These are phyloP conservation scores for Cotesia glomerata DNA, from an alignment of 1,140 invertebrate genomes.

Conservation along the genomic window DNA sequence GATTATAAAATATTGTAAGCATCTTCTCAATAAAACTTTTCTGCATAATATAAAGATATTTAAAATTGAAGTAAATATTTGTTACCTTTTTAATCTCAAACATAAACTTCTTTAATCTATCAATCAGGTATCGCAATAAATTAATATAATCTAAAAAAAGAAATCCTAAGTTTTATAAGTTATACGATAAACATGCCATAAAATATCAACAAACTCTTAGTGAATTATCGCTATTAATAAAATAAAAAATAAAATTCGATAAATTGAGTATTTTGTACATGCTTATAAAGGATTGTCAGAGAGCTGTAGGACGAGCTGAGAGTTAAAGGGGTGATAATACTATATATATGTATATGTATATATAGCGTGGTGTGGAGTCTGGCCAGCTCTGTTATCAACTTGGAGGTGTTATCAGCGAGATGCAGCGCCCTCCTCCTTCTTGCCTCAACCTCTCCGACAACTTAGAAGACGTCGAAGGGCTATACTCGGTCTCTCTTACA, in stretches of 20 bases:
- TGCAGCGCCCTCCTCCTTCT: conserved; percentile 44
- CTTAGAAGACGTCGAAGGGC: conserved; percentile 30
- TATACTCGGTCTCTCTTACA: conserved; percentile 36
- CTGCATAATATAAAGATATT: too few species aligned
- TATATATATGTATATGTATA: neutral
- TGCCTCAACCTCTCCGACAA: conserved; percentile 47
- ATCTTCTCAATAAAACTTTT: too few species aligned
- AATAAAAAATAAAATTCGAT: neutral
- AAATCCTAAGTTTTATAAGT: too few species aligned
- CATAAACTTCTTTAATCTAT: too few species aligned
- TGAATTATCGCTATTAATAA: neutral
- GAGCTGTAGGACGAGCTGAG: neutral
- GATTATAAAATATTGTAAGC: too few species aligned
- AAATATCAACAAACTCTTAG: neutral
- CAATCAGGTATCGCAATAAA: too few species aligned
- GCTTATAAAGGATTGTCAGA: conserved; percentile 6
- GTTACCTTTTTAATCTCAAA: too few species aligned
- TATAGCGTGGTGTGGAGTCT: conserved; percentile 45
- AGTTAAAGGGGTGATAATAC: neutral
- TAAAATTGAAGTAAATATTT: too few species aligned
- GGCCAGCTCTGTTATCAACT: conserved; percentile 59
- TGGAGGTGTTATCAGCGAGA: conserved; percentile 59
- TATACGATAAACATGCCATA: too few species aligned
- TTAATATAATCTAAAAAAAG: too few species aligned
- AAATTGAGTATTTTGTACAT: conserved; percentile 8